Conservation (phyloP, 2,888 invertebrate species). For the Geotrupes spiniger region DNA sequence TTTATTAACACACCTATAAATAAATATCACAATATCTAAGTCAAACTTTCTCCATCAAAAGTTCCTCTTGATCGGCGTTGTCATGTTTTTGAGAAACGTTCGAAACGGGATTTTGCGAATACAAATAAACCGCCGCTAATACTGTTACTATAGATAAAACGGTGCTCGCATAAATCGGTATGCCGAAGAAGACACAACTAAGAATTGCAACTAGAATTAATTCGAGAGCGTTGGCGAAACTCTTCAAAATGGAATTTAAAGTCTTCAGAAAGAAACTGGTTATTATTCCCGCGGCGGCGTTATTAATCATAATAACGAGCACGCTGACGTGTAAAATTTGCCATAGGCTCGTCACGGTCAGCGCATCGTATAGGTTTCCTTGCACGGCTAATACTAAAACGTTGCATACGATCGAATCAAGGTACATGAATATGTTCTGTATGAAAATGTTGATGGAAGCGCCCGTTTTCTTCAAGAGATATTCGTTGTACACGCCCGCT, state of each 20-base stretch:
- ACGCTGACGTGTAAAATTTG: constrained; percentile 68
- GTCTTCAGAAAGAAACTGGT: constrained; percentile 92
- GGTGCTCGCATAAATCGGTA: constrained; percentile 80
- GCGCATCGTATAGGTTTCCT: constrained; percentile 62
- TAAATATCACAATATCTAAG: constrained; percentile 6
- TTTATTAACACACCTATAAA: constrained; percentile 7
- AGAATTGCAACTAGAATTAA: constrained; percentile 85
- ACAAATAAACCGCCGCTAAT: constrained; percentile 78
- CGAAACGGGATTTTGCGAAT: constrained; percentile 85
- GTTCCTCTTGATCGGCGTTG: constrained; percentile 21
- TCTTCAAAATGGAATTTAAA: constrained; percentile 92
- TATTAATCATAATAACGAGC: constrained; percentile 80
- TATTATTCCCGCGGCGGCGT: constrained; percentile 87
- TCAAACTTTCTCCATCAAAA: constrained; percentile 31
- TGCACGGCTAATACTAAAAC: constrained; percentile 65
- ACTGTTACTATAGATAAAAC: constrained; percentile 79
- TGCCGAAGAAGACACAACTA: constrained; percentile 81
- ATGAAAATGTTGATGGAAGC: constrained; percentile 83
- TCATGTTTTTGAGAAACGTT: constrained; percentile 45
- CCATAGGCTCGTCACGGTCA: constrained; percentile 56
- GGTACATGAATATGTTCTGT: constrained; percentile 94
- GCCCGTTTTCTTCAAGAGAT: constrained; percentile 82
- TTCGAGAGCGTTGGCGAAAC: constrained; percentile 92
- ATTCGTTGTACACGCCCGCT: constrained; percentile 95
- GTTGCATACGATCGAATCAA: constrained; percentile 92